phyloP scores from a whole-genome alignment of 2,888 invertebrate species.

The Eurois occulta region DNA sequence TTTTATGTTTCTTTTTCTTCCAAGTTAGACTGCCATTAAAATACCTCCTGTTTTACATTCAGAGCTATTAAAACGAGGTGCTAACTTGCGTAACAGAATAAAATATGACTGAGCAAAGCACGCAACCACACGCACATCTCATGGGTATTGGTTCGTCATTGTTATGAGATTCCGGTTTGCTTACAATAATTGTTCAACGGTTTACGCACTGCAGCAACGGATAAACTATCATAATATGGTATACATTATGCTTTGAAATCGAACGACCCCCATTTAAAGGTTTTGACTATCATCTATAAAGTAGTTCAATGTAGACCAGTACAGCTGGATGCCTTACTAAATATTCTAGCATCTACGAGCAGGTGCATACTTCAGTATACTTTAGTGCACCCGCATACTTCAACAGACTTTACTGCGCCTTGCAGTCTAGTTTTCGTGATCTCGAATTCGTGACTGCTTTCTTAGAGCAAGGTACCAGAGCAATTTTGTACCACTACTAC shows the following conservation, averaged over 20 bases:
- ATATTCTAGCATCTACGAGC: constrained; percentile 23
- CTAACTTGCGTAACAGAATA: constrained; percentile 39
- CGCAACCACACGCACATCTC: constrained; percentile 20
- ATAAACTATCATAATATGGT: neutral
- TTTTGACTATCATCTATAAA: constrained; percentile 10
- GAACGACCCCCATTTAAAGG: neutral
- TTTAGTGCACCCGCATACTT: constrained; percentile 23
- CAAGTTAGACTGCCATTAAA: constrained; percentile 17
- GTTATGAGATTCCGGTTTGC: constrained; percentile 14
- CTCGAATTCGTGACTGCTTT: neutral
- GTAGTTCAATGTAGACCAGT: neutral
- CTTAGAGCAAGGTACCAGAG: neutral
- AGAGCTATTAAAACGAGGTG: constrained; percentile 29
- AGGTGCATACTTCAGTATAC: neutral
- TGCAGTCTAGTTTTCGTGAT: neutral
- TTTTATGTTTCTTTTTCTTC: constrained; percentile 12
- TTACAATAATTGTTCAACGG: neutral
- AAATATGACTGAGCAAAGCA: constrained; percentile 13
- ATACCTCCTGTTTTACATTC: constrained; percentile 29
- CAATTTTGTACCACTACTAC: neutral
- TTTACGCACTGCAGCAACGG: neutral
- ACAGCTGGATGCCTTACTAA: neutral
- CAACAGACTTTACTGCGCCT: neutral
- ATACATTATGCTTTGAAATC: neutral
- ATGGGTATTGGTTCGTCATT: neutral